A percentile compares a stretch with the other conserved stretches of the same genome.
Evolutionary conservation across 2,888 invertebrate genomes (phyloP).

Genomic region (Acronicta psi): DNA sequence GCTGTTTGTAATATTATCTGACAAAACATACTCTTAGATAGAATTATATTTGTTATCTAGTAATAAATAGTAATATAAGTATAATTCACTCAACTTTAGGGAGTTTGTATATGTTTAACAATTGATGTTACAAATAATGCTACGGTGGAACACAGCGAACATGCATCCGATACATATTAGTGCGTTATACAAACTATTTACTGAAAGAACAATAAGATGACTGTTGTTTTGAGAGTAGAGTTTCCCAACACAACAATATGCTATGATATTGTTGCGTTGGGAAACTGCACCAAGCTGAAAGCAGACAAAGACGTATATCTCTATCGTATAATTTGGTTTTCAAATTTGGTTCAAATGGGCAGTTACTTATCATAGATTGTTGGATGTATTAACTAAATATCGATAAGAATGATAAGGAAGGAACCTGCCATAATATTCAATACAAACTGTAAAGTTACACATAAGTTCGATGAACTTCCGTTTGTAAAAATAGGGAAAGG

Average conservation of each 20-base stretch:
- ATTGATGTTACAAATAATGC: slow-evolving; percentile 36
- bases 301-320: too few species aligned
- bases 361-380: slow-evolving; percentile 55
- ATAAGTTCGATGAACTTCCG: slow-evolving; percentile 85
- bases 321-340: slow-evolving; percentile 10
- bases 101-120: too few species aligned
- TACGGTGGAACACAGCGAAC: slow-evolving; percentile 18
- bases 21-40: too few species aligned
- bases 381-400: slow-evolving; percentile 62
- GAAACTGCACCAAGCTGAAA: too few species aligned
- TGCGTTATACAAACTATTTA: slow-evolving; percentile 55
- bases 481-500: slow-evolving; percentile 78
- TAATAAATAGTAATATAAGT: too few species aligned
- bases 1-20: slow-evolving; percentile 9
- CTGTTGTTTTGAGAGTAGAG: slow-evolving; percentile 47
- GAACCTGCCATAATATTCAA: slow-evolving; percentile 62
- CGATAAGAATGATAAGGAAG: slow-evolving; percentile 81
- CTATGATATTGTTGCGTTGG: background rate
- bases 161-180: slow-evolving; percentile 31
- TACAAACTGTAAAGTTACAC: slow-evolving; percentile 59
- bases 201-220: slow-evolving; percentile 51
- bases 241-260: background rate
- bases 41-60: too few species aligned
- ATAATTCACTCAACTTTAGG: too few species aligned
- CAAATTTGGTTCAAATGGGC: slow-evolving; percentile 42